A percentile compares a stretch with the other conserved stretches of the same genome.
phyloP scores from a whole-genome alignment of 2,113 vertebrate species.

The Lampris incognitus region DNA sequence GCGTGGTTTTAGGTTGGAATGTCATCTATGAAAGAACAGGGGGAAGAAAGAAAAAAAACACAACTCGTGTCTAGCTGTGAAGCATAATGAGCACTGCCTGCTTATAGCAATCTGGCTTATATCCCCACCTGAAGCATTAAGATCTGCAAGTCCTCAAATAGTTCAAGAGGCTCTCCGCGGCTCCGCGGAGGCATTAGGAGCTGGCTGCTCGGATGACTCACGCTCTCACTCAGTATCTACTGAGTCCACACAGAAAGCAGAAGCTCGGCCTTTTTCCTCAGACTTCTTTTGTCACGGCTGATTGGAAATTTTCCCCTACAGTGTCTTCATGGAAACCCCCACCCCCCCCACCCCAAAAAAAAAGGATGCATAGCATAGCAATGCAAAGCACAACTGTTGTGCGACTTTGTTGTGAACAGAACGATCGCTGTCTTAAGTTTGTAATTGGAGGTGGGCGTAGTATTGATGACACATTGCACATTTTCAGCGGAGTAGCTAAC shows the following conservation, averaged over 20 bases:
- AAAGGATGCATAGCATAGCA: background rate
- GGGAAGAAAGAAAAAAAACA: conserved; percentile 13
- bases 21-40: conserved; percentile 31
- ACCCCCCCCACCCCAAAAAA: conserved; percentile 28
- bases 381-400: no score
- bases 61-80: conserved; percentile 48
- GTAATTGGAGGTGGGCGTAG: no score
- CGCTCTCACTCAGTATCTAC: conserved; percentile 72
- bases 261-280: conserved; percentile 37
- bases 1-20: background rate
- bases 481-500: no score
- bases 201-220: conserved; percentile 72
- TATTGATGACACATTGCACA: no score
- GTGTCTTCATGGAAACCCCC: background rate
- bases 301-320: conserved; percentile 9
- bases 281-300: conserved; percentile 40
- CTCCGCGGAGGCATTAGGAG: conserved; percentile 70
- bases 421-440: no score
- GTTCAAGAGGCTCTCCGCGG: conserved; percentile 75
- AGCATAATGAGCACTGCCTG: conserved; percentile 66
- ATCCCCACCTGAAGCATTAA: conserved; percentile 71
- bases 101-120: conserved; percentile 66
- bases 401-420: no score
- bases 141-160: conserved; percentile 74
- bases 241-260: conserved; percentile 53